These are phyloP conservation scores for Himalopsyche kuldschensis DNA, from an alignment of 2,888 invertebrate species.

Conservation along the genomic window DNA sequence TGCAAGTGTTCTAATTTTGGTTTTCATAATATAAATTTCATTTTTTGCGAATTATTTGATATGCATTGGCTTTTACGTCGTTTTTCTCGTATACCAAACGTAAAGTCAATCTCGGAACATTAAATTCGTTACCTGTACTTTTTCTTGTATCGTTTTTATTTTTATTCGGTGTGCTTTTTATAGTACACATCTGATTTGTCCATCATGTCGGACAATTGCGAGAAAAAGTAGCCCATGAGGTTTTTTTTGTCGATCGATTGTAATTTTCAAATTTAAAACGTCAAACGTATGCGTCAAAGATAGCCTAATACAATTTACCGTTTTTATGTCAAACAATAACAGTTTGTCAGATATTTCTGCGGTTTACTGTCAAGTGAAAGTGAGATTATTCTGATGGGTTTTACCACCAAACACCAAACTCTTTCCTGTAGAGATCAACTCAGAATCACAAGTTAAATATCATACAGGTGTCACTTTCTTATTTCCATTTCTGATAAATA, in stretches of 20 bases:
- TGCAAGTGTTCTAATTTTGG: not conserved
- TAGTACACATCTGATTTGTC: not conserved
- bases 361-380: constrained; percentile 23
- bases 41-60: not conserved
- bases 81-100: too few species aligned
- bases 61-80: not conserved
- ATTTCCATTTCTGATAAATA: not conserved
- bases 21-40: not conserved
- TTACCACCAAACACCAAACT: not conserved
- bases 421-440: not conserved
- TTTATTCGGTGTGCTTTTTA: not conserved
- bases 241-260: not conserved
- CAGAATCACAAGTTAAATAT: not conserved
- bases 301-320: not conserved
- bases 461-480: not conserved
- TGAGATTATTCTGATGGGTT: constrained; percentile 15
- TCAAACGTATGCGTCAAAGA: not conserved
- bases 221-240: not conserved
- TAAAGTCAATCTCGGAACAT: too few species aligned
- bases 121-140: too few species aligned
- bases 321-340: not conserved
- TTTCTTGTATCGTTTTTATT: too few species aligned
- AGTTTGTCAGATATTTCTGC: not conserved
- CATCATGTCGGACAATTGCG: not conserved
- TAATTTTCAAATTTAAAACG: not conserved